These are phyloP conservation scores for Metacarcinus magister DNA, from an alignment of 2,888 invertebrate species.

Conservation along the genomic window DNA sequence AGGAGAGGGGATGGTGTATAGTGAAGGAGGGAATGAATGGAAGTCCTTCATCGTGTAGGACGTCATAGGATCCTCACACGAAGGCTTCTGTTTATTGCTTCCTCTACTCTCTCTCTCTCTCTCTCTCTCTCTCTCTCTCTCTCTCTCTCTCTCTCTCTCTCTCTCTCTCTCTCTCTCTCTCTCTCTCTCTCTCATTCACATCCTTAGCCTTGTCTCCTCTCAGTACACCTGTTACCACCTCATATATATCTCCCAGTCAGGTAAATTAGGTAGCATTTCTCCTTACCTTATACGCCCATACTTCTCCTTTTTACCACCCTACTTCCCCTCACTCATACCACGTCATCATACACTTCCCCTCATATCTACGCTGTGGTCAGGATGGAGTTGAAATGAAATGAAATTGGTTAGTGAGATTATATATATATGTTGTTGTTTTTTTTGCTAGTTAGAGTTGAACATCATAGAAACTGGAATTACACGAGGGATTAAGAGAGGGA, in stretches of 20 bases:
- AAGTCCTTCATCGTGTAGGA: constrained; percentile 2
- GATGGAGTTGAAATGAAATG: not conserved
- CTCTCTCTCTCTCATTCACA: not conserved
- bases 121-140: constrained; percentile 51
- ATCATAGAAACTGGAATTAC: not conserved
- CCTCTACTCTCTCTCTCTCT: constrained; percentile 55
- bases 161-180: not conserved
- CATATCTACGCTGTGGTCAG: not conserved
- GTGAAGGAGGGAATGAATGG: constrained; percentile 5
- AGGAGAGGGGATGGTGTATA: not conserved
- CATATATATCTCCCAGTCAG: not conserved
- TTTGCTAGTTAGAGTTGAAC: not conserved
- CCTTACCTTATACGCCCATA: too few relatives aligned
- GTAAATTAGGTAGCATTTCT: not conserved
- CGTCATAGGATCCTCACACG: not conserved
- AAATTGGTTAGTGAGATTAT: not conserved
- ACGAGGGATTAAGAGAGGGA: not conserved
- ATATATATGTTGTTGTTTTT: not conserved
- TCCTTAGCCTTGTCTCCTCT: not conserved
- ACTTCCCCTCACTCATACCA: not conserved
- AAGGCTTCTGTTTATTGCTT: constrained; percentile 7
- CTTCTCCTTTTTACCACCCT: too few relatives aligned
- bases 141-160: constrained; percentile 54
- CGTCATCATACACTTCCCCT: not conserved
- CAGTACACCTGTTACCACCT: not conserved